phyloP scores from a whole-genome alignment of 2,797 vertebrate species.

The Mionectes olivaceus region DNA sequence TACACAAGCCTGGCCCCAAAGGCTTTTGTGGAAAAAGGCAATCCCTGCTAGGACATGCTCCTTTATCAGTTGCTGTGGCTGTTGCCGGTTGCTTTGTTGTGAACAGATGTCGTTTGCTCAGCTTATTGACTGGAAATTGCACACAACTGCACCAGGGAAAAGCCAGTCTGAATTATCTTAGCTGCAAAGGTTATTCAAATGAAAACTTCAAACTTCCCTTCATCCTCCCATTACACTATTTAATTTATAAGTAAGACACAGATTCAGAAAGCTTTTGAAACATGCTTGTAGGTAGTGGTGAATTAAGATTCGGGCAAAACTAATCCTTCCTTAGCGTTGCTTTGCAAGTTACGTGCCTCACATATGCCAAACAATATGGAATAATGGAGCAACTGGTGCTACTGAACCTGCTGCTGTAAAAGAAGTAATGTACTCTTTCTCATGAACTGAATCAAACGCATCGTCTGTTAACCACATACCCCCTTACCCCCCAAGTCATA shows the following conservation, averaged over 20 bases:
- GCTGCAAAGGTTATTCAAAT: conserved; percentile 37
- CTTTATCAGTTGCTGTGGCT: conserved; percentile 41
- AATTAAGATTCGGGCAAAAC: background rate
- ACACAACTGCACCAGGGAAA: background rate
- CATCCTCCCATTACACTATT: background rate
- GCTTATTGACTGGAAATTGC: conserved; percentile 53
- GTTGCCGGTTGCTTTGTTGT: conserved; percentile 12
- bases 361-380: background rate
- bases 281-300: background rate
- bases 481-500: background rate
- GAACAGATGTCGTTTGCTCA: conserved; percentile 26
- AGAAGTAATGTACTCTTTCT: background rate
- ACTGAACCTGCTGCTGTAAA: background rate
- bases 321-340: background rate
- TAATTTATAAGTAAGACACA: background rate
- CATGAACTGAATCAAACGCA: background rate
- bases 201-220: conserved; percentile 20
- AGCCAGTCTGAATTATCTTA: background rate
- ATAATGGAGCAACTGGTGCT: background rate
- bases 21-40: conserved; percentile 30
- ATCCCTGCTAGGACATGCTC: conserved; percentile 12
- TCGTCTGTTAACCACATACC: background rate
- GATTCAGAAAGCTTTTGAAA: conserved; percentile 21
- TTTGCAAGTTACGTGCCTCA: background rate
- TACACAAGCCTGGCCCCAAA: background rate